phyloP scores from a whole-genome alignment of 1,140 invertebrate genomes.

The Heliconius congener region DNA sequence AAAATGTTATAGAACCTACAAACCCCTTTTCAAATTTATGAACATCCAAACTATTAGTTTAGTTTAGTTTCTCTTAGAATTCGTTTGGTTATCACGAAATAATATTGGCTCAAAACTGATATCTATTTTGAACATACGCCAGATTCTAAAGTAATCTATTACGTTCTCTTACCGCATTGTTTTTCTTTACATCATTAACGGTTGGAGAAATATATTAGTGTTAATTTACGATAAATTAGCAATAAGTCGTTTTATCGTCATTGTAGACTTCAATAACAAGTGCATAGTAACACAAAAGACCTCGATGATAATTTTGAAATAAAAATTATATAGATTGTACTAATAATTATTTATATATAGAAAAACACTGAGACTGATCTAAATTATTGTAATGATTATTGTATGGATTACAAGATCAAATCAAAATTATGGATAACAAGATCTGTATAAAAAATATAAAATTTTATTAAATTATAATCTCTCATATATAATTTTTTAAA shows the following conservation, averaged over 20 bases:
- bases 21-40: neutral
- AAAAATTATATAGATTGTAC: too few relatives aligned
- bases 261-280: neutral
- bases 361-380: too few relatives aligned
- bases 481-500: neutral
- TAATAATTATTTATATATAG: too few relatives aligned
- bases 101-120: neutral
- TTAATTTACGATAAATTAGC: neutral
- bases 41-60: neutral
- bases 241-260: conserved; percentile 4
- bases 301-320: too few relatives aligned
- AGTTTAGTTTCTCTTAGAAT: neutral
- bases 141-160: conserved; percentile 11
- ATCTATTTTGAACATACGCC: neutral
- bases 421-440: too few relatives aligned
- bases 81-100: neutral
- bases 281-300: neutral
- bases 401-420: too few relatives aligned
- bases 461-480: neutral
- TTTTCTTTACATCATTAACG: neutral
- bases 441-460: too few relatives aligned
- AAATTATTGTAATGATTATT: too few relatives aligned
- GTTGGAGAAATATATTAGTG: neutral
- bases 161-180: neutral
- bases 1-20: neutral